Conservation (phyloP, 2,797 vertebrate genomes). For the Onychomys arenicola region DNA sequence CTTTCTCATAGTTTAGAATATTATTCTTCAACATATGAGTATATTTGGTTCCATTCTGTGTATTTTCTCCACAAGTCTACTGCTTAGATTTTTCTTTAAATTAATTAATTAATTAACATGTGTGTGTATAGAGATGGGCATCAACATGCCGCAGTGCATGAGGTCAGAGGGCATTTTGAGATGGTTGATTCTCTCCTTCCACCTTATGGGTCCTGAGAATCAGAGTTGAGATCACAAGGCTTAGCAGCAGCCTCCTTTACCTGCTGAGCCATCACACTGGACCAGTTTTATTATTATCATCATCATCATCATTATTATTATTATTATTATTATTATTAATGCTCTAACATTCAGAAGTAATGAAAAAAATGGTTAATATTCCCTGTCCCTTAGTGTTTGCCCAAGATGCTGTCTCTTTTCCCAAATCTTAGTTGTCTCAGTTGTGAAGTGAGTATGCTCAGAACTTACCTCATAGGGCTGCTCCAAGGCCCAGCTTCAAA, state of each 20-base stretch:
- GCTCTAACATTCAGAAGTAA: neutral
- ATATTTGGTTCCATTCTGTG: slow-evolving; percentile 51
- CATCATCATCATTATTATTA: neutral
- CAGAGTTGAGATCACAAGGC: neutral
- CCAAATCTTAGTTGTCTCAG: slow-evolving; percentile 41
- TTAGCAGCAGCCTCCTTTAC: neutral
- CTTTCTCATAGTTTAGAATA: slow-evolving; percentile 25
- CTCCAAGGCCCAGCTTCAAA: neutral
- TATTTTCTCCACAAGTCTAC: slow-evolving; percentile 50
- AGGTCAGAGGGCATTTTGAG: neutral
- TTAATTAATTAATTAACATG: neutral
- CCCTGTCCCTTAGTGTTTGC: neutral
- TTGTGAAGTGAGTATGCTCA: neutral
- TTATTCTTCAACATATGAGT: slow-evolving; percentile 4
- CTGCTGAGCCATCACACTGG: neutral
- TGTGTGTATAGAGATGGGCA: neutral
- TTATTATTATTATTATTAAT: slow-evolving; percentile 48
- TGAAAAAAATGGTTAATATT: neutral
- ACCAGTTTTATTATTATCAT: neutral
- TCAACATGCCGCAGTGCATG: neutral
- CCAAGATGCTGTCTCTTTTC: neutral
- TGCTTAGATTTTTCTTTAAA: slow-evolving; percentile 42
- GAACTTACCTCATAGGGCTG: neutral
- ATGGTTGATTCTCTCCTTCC: neutral
- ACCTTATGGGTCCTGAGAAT: neutral